These are phyloP conservation scores for Cnemophilus loriae DNA, from an alignment of 2,113 vertebrate species.

Conservation along the genomic window DNA sequence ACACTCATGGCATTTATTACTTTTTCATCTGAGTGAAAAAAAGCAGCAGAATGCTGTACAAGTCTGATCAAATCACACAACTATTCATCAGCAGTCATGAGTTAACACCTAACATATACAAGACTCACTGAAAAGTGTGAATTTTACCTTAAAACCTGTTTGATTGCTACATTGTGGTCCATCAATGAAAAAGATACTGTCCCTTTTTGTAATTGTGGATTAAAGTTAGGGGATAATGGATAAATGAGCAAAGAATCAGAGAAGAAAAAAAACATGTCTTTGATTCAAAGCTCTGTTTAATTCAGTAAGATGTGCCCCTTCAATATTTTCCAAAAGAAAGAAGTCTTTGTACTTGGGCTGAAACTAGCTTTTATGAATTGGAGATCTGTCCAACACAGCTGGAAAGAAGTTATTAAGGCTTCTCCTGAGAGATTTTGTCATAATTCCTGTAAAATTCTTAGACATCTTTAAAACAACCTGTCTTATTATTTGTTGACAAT, in stretches of 20 bases:
- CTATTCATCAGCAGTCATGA: not conserved
- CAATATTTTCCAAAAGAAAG: not conserved
- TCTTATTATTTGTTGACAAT: not conserved
- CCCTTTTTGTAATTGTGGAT: not conserved
- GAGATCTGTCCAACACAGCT: not conserved
- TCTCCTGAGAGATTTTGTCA: not conserved
- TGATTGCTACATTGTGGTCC: not conserved
- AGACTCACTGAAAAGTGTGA: not conserved
- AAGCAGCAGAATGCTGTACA: not conserved
- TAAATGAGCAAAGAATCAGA: not conserved
- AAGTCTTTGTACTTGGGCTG: not conserved
- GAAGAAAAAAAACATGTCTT: not conserved
- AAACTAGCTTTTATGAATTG: not conserved
- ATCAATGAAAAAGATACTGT: not conserved
- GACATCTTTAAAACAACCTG: not conserved
- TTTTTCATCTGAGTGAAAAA: constrained; percentile 16
- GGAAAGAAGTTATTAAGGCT: not conserved
- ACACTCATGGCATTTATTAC: constrained; percentile 16
- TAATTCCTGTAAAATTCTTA: not conserved
- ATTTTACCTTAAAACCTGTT: not conserved
- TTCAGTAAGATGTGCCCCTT: not conserved
- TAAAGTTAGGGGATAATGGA: not conserved
- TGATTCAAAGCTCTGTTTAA: not conserved
- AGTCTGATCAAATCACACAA: not conserved
- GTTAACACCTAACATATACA: not conserved